Conservation (phyloP, 2,888 invertebrate species). For the Melanotus villosus region DNA sequence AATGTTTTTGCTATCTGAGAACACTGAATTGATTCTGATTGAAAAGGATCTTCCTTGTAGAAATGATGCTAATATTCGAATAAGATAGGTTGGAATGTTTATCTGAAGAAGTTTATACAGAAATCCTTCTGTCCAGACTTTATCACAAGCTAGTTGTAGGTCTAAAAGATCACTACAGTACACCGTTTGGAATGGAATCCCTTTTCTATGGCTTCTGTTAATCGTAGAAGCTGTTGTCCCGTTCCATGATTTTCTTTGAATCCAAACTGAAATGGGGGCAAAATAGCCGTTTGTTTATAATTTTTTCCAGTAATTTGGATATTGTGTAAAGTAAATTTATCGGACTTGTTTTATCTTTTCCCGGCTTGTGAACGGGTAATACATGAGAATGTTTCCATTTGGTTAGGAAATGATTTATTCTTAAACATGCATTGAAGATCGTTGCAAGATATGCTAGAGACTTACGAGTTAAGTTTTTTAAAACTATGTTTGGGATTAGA, state of each 20-base stretch:
- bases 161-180: neutral
- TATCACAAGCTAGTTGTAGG: neutral
- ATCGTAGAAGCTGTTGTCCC: neutral
- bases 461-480: too few relatives aligned
- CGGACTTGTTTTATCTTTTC: neutral
- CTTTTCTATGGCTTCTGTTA: neutral
- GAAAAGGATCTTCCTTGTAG: neutral
- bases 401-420: neutral
- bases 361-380: neutral
- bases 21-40: neutral
- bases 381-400: neutral
- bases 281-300: neutral
- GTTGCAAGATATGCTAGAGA: neutral
- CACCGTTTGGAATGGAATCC: neutral
- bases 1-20: neutral
- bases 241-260: neutral
- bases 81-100: neutral
- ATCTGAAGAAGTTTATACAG: neutral
- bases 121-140: neutral
- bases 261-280: neutral
- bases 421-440: neutral
- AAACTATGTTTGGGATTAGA: too few relatives aligned
- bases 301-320: neutral
- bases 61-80: neutral
- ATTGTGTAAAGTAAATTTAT: neutral